Percentiles rank a stretch among this genome's conserved stretches.
These are phyloP conservation scores for Eubasilissa splendida DNA, from an alignment of 2,888 invertebrate species.

Conservation along the genomic window DNA sequence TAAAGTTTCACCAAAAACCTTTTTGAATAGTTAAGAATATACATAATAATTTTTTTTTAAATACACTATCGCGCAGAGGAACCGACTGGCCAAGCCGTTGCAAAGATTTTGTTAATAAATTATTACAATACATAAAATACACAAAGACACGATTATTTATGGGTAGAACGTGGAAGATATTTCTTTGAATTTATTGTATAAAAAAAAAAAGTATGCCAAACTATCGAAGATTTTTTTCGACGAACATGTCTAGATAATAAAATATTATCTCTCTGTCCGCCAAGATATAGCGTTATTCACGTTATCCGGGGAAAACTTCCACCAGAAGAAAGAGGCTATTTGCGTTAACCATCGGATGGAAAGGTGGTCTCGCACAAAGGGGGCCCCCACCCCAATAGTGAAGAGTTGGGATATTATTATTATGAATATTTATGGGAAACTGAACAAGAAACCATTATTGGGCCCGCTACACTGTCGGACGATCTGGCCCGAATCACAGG, in stretches of 20 bases:
- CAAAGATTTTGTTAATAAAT: no score
- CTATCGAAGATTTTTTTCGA: neutral
- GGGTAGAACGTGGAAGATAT: no score
- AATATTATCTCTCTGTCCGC: neutral
- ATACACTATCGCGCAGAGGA: neutral
- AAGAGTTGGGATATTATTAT: neutral
- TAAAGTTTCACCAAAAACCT: no score
- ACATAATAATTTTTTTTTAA: no score
- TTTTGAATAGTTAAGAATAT: no score
- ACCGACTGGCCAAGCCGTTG: no score
- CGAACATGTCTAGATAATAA: neutral
- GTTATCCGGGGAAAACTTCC: conserved; percentile 6
- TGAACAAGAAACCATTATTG: neutral
- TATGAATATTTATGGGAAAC: conserved; percentile 26
- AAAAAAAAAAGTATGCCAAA: neutral
- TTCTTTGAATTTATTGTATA: no score
- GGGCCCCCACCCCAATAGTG: neutral
- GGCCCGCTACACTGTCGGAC: neutral
- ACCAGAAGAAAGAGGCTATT: neutral
- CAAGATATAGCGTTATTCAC: conserved; percentile 6
- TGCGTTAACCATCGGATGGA: neutral
- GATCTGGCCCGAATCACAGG: neutral
- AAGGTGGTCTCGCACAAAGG: neutral
- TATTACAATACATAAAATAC: no score
- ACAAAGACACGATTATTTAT: no score